phyloP scores from a whole-genome alignment of 2,888 invertebrate genomes.

The Esperia sulphurella region DNA sequence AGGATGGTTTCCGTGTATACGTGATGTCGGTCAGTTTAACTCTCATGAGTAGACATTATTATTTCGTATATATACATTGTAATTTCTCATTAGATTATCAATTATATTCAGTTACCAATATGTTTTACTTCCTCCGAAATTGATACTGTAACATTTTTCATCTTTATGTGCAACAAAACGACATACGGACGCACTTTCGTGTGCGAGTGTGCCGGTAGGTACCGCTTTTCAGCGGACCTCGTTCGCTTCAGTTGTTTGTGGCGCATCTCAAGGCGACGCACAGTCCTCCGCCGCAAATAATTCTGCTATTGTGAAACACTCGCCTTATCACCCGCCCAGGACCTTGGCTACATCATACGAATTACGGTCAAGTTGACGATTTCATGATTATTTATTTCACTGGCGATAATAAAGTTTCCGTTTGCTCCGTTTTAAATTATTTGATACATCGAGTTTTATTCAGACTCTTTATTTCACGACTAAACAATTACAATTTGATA shows the following conservation, averaged over 20 bases:
- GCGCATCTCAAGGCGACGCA: constrained; percentile 71
- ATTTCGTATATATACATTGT: too few species aligned
- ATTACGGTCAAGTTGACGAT: constrained; percentile 79
- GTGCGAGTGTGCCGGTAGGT: constrained; percentile 42
- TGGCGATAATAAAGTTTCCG: constrained; percentile 55
- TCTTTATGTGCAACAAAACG: background rate
- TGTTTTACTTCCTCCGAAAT: too few species aligned
- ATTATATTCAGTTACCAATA: too few species aligned
- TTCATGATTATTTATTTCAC: constrained; percentile 62
- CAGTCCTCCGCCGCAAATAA: constrained; percentile 73
- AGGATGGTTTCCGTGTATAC: too few species aligned
- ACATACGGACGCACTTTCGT: constrained; percentile 37
- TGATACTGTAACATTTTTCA: too few species aligned
- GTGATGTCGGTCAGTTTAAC: too few species aligned
- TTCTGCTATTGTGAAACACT: constrained; percentile 77
- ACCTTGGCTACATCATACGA: constrained; percentile 74
- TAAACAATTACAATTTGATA: too few species aligned
- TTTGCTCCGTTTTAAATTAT: constrained; percentile 9
- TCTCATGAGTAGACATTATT: too few species aligned
- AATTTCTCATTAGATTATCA: too few species aligned
- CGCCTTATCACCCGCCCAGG: constrained; percentile 58
- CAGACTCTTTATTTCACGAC: background rate
- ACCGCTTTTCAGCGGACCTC: constrained; percentile 57
- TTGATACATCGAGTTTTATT: background rate
- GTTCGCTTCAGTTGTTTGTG: constrained; percentile 68